A percentile compares a stretch with the other conserved stretches of the same genome.
Conservation (phyloP, 2,797 vertebrate species). For the Accipiter fasciatus region DNA sequence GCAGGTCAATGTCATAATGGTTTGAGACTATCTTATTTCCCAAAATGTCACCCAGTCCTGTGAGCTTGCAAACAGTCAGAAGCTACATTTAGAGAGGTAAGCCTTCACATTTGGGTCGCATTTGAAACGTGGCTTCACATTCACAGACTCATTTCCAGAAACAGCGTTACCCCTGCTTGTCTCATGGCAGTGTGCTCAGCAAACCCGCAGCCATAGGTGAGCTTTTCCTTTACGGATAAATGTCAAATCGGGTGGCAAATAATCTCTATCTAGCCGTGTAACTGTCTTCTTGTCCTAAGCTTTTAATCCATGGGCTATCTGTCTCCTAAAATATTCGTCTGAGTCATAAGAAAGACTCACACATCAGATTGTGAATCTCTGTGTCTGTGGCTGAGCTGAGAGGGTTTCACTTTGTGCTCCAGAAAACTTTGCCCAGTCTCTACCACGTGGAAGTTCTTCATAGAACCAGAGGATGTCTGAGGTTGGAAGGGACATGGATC, state of each 20-base stretch:
- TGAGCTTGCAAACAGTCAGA: neutral
- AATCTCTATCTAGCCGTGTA: neutral
- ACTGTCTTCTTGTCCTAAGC: neutral
- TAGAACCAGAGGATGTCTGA: neutral
- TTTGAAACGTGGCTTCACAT: neutral
- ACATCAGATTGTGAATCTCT: neutral
- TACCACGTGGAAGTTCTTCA: neutral
- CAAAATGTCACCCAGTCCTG: neutral
- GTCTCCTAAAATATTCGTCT: neutral
- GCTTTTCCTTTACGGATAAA: rapidly evolving
- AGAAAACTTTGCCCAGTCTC: neutral
- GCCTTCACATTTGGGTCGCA: neutral
- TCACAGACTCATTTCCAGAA: neutral
- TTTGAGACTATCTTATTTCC: neutral
- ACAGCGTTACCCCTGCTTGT: neutral
- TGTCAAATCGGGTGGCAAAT: neutral
- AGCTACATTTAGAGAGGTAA: neutral
- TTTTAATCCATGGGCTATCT: neutral
- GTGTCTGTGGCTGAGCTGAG: neutral
- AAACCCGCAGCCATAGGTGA: neutral
- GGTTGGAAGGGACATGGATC: neutral
- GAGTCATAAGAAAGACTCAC: neutral
- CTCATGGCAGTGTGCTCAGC: neutral
- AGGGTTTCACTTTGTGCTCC: neutral
- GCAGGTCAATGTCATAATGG: neutral